Percentiles rank a stretch among this genome's conserved stretches.
These are phyloP conservation scores for Phalacrocorax pelagicus DNA, from an alignment of 2,113 vertebrate genomes.

Conservation along the genomic window DNA sequence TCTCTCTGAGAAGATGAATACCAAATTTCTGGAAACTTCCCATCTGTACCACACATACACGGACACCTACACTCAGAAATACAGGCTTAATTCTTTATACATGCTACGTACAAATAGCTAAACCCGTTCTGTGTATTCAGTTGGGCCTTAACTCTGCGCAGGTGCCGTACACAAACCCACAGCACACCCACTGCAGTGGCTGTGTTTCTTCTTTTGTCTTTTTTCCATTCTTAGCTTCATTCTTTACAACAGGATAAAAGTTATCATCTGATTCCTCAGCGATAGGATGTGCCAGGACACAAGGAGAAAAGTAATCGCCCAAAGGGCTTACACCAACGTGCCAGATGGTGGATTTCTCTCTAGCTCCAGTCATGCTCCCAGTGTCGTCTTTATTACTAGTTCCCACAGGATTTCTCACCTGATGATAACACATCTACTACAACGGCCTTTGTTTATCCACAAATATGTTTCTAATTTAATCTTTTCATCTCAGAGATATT, in stretches of 20 bases:
- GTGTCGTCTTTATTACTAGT: accelerated
- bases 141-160: neutral
- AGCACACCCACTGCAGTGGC: neutral
- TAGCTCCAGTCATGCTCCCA: neutral
- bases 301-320: neutral
- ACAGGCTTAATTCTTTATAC: neutral
- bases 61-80: neutral
- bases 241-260: neutral
- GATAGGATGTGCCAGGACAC: neutral
- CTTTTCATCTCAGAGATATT: neutral
- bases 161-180: neutral
- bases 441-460: neutral
- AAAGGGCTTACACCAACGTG: neutral
- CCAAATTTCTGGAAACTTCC: neutral
- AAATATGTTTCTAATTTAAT: neutral
- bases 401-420: neutral
- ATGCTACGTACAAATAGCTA: neutral
- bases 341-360: neutral
- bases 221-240: neutral
- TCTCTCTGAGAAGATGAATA: neutral
- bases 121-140: neutral
- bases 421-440: neutral
- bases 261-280: neutral
- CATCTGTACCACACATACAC: accelerated
- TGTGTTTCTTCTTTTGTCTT: neutral